phyloP scores from a whole-genome alignment of 2,113 vertebrate genomes.

The Festucalex cinctus region DNA sequence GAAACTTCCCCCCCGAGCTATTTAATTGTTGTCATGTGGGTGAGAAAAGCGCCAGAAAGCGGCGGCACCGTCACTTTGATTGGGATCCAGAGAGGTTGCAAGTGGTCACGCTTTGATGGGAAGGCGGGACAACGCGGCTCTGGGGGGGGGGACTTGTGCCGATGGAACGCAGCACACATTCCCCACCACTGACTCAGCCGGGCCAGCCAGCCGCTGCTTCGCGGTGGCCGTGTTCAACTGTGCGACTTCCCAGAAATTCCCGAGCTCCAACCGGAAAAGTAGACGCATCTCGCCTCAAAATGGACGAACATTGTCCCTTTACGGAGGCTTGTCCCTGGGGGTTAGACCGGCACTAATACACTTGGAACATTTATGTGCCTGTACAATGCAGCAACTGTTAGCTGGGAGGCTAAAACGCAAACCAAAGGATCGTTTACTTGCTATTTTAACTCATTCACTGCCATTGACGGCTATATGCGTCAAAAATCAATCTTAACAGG shows the following conservation, averaged over 20 bases:
- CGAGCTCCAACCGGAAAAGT: background rate
- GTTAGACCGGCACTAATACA: too few relatives aligned
- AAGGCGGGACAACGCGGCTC: constrained; percentile 23
- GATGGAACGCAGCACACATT: constrained; percentile 41
- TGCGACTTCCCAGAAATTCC: constrained; percentile 31
- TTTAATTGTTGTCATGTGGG: constrained; percentile 62
- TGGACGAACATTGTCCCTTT: background rate
- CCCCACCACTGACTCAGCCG: constrained; percentile 41
- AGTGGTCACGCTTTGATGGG: constrained; percentile 20
- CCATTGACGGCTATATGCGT: too few relatives aligned
- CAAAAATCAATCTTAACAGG: too few relatives aligned
- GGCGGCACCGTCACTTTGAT: constrained; percentile 41
- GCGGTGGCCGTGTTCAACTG: constrained; percentile 11
- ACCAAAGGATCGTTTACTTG: background rate
- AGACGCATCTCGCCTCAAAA: background rate
- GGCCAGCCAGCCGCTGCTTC: too few relatives aligned
- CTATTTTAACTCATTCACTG: too few relatives aligned
- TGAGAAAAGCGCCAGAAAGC: constrained; percentile 38
- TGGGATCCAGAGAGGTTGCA: constrained; percentile 23
- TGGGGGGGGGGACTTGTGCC: constrained; percentile 24
- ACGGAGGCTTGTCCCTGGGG: too few relatives aligned
- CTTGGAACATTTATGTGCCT: too few relatives aligned
- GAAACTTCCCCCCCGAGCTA: constrained; percentile 50
- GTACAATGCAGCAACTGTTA: background rate
- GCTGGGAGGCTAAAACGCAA: background rate